phyloP scores from a whole-genome alignment of 2,113 vertebrate species.

The Azemiops feae region DNA sequence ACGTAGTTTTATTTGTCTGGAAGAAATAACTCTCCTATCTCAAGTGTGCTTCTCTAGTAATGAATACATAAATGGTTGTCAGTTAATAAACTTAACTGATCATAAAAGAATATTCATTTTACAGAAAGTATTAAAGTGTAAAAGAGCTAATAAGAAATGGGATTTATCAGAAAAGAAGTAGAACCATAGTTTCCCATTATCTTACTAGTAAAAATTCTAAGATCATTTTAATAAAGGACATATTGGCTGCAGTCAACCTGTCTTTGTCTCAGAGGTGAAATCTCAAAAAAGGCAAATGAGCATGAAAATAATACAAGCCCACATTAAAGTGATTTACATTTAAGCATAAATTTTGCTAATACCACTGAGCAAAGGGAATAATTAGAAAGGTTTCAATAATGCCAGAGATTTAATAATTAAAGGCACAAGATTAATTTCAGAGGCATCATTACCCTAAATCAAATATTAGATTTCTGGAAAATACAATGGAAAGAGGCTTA shows the following conservation, averaged over 20 bases:
- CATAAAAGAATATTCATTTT: slow-evolving; percentile 68
- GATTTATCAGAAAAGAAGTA: slow-evolving; percentile 59
- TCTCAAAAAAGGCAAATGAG: slow-evolving; percentile 63
- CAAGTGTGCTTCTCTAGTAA: slow-evolving; percentile 50
- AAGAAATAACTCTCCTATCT: slow-evolving; percentile 59
- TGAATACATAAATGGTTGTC: slow-evolving; percentile 55
- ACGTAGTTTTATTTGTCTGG: slow-evolving; percentile 59
- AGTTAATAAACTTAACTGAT: slow-evolving; percentile 67
- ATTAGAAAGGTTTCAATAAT: slow-evolving; percentile 70
- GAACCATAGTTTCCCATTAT: slow-evolving; percentile 41
- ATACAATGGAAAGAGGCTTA: slow-evolving; percentile 25
- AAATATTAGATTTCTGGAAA: slow-evolving; percentile 68
- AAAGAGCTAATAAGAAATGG: slow-evolving; percentile 65
- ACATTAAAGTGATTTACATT: slow-evolving; percentile 71
- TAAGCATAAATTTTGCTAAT: slow-evolving; percentile 72
- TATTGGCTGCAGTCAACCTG: slow-evolving; percentile 56
- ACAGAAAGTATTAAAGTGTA: slow-evolving; percentile 68
- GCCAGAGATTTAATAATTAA: slow-evolving; percentile 75
- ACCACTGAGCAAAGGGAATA: slow-evolving; percentile 67
- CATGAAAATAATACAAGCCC: slow-evolving; percentile 54
- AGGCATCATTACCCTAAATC: slow-evolving; percentile 72
- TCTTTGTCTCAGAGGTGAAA: slow-evolving; percentile 64
- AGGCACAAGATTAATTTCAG: slow-evolving; percentile 70
- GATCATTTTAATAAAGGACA: slow-evolving; percentile 63
- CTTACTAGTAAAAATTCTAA: slow-evolving; percentile 59